A percentile compares a stretch with the other conserved stretches of the same genome.
phyloP scores from a whole-genome alignment of 2,113 vertebrate species.

The Triplophysa tibetana region DNA sequence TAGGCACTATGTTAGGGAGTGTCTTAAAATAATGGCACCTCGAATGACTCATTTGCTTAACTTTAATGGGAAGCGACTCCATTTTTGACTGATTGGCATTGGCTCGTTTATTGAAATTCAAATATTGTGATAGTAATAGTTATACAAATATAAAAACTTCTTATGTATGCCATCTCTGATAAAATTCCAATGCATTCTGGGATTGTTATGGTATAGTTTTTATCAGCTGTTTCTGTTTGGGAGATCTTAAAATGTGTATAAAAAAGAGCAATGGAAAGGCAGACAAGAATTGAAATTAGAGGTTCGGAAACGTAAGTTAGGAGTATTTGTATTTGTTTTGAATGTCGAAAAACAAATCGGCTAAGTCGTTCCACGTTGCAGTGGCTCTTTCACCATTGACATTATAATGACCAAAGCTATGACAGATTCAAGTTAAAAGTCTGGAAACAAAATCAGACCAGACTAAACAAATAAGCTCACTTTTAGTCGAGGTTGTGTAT shows the following conservation, averaged over 20 bases:
- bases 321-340: conserved; percentile 9
- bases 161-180: too few relatives aligned
- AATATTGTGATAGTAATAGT: too few relatives aligned
- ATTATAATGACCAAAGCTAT: background rate
- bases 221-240: too few relatives aligned
- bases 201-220: too few relatives aligned
- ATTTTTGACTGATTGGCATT: too few relatives aligned
- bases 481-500: background rate
- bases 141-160: too few relatives aligned
- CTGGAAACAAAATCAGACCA: conserved; percentile 14
- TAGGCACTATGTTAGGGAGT: too few relatives aligned
- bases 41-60: background rate
- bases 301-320: background rate
- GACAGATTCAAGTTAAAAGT: conserved; percentile 20
- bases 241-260: background rate
- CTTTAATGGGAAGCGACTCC: too few relatives aligned
- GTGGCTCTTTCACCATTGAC: conserved; percentile 12
- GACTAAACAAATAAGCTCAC: conserved; percentile 37
- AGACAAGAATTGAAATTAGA: background rate
- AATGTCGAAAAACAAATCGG: conserved; percentile 6
- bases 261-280: background rate
- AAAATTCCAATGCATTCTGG: too few relatives aligned
- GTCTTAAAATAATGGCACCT: background rate
- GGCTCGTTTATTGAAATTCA: too few relatives aligned
- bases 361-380: conserved; percentile 11